Conservation (phyloP, 2,888 invertebrate genomes). For the Lordiphosa fenestrarum region DNA sequence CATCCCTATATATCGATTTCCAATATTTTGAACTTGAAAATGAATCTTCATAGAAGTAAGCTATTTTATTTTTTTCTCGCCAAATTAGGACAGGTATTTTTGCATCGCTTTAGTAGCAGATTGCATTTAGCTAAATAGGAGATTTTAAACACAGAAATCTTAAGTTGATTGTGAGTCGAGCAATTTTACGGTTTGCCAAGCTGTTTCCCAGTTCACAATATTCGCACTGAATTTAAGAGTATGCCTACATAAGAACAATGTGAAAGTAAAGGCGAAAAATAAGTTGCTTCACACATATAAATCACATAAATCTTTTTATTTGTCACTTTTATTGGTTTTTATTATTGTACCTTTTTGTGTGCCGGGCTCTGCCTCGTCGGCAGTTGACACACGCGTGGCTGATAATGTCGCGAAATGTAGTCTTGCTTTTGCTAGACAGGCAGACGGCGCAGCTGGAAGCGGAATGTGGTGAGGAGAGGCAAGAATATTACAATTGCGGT, state of each 20-base stretch:
- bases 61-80: too few relatives aligned
- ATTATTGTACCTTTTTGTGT: conserved; percentile 69
- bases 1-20: too few relatives aligned
- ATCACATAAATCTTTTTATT: conserved; percentile 74
- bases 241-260: conserved; percentile 9
- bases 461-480: conserved; percentile 14
- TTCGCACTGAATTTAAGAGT: conserved; percentile 1
- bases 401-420: conserved; percentile 58
- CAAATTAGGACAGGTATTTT: too few relatives aligned
- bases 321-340: conserved; percentile 75
- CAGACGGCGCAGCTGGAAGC: conserved; percentile 38
- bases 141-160: background rate
- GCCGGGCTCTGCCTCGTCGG: conserved; percentile 21
- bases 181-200: conserved; percentile 5
- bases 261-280: conserved; percentile 18
- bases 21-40: too few relatives aligned
- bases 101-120: too few relatives aligned
- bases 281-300: conserved; percentile 32
- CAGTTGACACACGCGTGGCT: conserved; percentile 67
- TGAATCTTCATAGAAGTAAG: too few relatives aligned
- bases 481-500: conserved; percentile 41
- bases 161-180: conserved; percentile 3
- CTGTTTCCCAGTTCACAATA: conserved; percentile 2
- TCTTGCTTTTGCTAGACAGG: conserved; percentile 30
- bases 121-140: too few relatives aligned